Evolutionary conservation across 2,888 invertebrate species (phyloP).

Genomic region (Acanthosepion pharaonis): DNA sequence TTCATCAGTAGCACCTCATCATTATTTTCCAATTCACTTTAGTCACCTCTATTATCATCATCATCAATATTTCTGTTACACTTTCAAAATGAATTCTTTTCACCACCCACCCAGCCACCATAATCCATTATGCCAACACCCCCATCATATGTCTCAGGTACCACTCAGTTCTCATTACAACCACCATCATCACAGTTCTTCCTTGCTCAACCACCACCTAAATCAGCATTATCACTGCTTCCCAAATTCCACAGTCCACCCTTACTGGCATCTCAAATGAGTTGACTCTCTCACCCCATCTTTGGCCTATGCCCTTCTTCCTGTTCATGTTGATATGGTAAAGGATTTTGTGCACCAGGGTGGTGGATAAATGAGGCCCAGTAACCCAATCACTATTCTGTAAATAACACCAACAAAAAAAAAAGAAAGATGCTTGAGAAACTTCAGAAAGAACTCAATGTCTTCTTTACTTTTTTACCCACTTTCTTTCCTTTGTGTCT

Average conservation of each 20-base stretch:
- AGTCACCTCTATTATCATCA: background rate
- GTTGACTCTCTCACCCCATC: background rate
- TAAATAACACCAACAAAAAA: background rate
- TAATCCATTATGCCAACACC: background rate
- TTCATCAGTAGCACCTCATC: background rate
- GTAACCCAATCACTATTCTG: constrained; percentile 21
- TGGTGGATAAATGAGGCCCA: background rate
- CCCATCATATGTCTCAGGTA: background rate
- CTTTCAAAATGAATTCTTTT: background rate
- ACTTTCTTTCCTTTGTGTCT: background rate
- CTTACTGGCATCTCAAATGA: background rate
- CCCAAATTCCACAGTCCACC: background rate
- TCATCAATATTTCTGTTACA: no score
- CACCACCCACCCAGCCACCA: background rate
- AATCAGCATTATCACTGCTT: background rate
- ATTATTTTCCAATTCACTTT: background rate
- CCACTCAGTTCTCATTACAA: background rate
- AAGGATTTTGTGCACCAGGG: constrained; percentile 7
- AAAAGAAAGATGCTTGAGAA: background rate
- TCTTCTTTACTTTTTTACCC: background rate
- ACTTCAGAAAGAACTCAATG: background rate
- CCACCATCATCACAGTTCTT: background rate
- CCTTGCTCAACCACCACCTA: background rate
- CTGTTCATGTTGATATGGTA: background rate
- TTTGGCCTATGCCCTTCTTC: background rate